Evolutionary conservation across 2,113 vertebrate genomes (phyloP), one percentile per base, ranked within the genome.

Genomic region (Diphyllodes magnificus): DNA sequence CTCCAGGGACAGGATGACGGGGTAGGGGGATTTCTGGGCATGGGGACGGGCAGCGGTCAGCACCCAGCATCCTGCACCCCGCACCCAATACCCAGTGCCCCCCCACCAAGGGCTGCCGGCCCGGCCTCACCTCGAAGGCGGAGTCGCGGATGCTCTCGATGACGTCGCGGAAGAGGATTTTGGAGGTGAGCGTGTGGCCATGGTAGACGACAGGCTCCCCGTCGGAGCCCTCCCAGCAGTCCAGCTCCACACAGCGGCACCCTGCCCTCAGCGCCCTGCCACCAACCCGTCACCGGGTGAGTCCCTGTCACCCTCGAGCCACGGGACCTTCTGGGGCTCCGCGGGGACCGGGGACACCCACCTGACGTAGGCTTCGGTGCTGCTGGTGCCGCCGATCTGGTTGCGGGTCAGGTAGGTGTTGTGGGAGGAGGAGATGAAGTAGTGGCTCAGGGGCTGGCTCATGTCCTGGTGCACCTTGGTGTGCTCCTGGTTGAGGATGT

Each of bases 361-460:
- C 99, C 99, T 98, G 96, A 99, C 96, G 4, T 99, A 99, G 13
- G 99, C 99, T 94, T 99, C 99, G 0, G 99, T 99, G 98, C 99
- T 99, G 98, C 99, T 99, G 95, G 96, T 96, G 17, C 99, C 98
- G 2, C 98, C 99, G 0, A 99, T 98, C 97, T 99, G 99, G 96
- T 98, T 98, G 97, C 98, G 98, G 35, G 99, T 99, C 82, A 99
- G 98, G 94, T 99, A 99, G 59, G 99, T 99, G 81, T 99, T 99
- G 97, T 99, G 99, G 4, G 99, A 99, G 11, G 99, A 98, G 85
- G 99, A 99, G 97, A 99, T 99, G 97, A 98, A 99, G 97, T 99
- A 99, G 94, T 99, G 99, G 56, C 98, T 54, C 30, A 99, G 94
- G 7, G 99, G 99, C 56, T 97, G 98, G 90, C 37, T 98, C 99